These are phyloP conservation scores for Acleris laterana DNA, from an alignment of 2,888 invertebrate genomes.

Conservation along the genomic window DNA sequence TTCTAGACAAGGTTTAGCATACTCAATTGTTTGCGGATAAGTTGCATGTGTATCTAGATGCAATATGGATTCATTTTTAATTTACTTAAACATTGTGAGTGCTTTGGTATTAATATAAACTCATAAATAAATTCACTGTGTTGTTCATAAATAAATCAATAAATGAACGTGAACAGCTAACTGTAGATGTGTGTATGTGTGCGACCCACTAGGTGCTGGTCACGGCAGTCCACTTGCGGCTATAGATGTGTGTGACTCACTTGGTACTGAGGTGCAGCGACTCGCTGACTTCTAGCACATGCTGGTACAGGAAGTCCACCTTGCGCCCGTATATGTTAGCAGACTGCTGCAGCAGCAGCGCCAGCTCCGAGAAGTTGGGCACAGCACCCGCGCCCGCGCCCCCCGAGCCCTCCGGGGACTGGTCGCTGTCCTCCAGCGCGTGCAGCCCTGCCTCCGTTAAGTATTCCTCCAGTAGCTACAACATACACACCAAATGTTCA, in stretches of 20 bases:
- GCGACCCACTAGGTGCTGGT: no score
- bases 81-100: no score
- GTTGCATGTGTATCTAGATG: no score
- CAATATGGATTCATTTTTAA: no score
- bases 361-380: constrained; percentile 90
- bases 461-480: constrained; percentile 84
- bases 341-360: constrained; percentile 90
- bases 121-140: no score
- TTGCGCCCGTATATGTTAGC: constrained; percentile 88
- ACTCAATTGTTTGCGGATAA: no score
- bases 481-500: constrained; percentile 10
- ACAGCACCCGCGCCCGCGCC: constrained; percentile 21
- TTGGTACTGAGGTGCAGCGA: constrained; percentile 54
- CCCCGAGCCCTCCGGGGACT: constrained; percentile 10
- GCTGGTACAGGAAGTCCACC: constrained; percentile 86
- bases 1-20: no score
- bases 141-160: no score
- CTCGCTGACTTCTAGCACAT: constrained; percentile 68
- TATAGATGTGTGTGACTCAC: constrained; percentile 46
- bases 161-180: no score
- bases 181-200: no score
- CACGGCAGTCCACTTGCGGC: no score
- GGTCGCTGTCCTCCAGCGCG: constrained; percentile 35
- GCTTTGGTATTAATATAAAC: no score
- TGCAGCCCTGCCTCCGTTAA: constrained; percentile 61